phyloP scores from a whole-genome alignment of 2,888 invertebrate genomes.

The Hirtodrosophila trivittata region DNA sequence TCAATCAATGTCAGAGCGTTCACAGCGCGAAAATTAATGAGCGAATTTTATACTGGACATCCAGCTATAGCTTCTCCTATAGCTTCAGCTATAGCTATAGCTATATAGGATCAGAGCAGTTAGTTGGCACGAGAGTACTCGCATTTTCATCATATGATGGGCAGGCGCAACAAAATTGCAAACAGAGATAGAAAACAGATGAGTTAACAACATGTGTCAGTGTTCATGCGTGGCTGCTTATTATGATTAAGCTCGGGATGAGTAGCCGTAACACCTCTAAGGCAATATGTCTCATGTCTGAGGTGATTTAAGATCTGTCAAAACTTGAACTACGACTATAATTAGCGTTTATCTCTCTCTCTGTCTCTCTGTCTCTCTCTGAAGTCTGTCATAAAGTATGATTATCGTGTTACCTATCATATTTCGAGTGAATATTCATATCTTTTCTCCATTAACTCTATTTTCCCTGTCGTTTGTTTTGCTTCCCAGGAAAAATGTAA shows the following conservation, averaged over 20 bases:
- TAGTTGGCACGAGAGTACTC: constrained; percentile 3
- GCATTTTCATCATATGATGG: constrained; percentile 42
- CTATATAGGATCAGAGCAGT: constrained; percentile 23
- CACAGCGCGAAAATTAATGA: constrained; percentile 70
- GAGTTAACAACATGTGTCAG: constrained; percentile 16
- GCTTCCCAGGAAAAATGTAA: background rate
- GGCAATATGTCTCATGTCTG: no score
- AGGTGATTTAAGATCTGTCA: no score
- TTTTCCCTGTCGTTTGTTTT: background rate
- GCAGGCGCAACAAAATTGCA: constrained; percentile 56
- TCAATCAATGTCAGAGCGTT: constrained; percentile 70
- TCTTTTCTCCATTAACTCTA: background rate
- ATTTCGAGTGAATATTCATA: background rate
- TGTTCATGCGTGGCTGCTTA: constrained; percentile 34
- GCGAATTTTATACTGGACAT: constrained; percentile 67
- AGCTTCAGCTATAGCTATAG: background rate
- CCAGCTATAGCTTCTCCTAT: constrained; percentile 19
- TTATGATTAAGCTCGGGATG: constrained; percentile 10
- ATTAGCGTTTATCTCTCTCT: no score
- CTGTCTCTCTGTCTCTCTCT: no score
- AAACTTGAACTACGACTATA: no score
- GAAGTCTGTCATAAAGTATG: no score
- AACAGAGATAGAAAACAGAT: constrained; percentile 15
- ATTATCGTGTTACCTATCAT: no score
- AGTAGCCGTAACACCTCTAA: no score